Base-by-base conservation (phyloP, 1,140 invertebrate genomes). In the Pseudomyrmex sp. region DNA sequence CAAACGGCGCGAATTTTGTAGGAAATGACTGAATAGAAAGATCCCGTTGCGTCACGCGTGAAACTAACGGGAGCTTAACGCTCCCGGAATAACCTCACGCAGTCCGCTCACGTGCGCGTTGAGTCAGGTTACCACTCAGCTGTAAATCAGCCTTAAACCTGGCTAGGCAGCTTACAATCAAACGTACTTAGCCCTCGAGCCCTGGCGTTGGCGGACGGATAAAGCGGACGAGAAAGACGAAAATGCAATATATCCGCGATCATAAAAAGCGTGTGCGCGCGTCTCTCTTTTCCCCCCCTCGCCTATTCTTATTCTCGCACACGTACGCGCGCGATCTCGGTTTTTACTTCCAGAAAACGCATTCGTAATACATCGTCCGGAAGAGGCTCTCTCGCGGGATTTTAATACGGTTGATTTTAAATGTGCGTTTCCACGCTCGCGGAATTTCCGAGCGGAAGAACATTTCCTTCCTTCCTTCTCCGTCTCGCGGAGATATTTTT, bases 141-240 rank as follows among this genome's bases (percentile, higher is more conserved):
- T 92, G 92, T 94, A 94, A 94, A 93, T 94, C 93, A 93, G 90
- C 87, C 91, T 93, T 93, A 94, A 93, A 94, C 91, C 91, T 59
- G 72, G 10, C 82, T 74, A 79, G 90, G 90, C 91, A 91, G 91
- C 92, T 94, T 94, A 94, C 93, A 94, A 94, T 94, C 93, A 93
- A 94, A 94, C 90, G 91, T 94, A 94, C 93, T 94, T 93, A 94
- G 92, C 85, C 68, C 7, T 35, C 5, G 5, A 61, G 63, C 70
- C 59, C 84, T 79, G 77, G 69, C 56, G 75, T 35, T 56, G 72
- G 58, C 82, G 85, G 69, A 20, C 85, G 89, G 83, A 91, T 91
- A 92, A 91, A 92, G 90, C 90, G 87, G 84, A 23, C 35, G 35
- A 56, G 61, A 50, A 75, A 85, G 82, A 89, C 88, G 91, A 91